These are phyloP conservation scores for Leptura quadrifasciata DNA, from an alignment of 2,888 invertebrate genomes.

Conservation along the genomic window DNA sequence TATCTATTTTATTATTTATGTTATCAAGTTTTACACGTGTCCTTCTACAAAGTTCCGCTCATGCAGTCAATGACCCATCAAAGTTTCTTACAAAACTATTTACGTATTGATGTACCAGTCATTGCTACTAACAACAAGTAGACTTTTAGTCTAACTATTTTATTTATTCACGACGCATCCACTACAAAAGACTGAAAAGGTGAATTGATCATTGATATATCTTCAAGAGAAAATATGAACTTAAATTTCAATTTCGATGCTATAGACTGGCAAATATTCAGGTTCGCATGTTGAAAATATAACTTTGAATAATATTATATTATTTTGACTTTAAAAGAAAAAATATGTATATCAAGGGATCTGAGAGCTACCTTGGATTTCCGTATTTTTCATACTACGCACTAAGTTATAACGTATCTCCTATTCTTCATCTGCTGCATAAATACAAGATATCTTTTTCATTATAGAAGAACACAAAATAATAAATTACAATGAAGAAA, in stretches of 20 bases:
- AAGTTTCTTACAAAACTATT: neutral
- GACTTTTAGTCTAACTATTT: constrained; percentile 1
- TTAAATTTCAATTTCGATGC: constrained; percentile 27
- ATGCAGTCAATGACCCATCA: neutral
- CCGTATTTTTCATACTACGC: neutral
- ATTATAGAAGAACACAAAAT: too few relatives aligned
- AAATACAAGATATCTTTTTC: too few relatives aligned
- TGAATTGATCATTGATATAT: constrained; percentile 14
- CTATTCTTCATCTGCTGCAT: too few relatives aligned
- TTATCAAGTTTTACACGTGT: neutral
- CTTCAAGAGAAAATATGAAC: constrained; percentile 22
- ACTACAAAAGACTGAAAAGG: constrained; percentile 8
- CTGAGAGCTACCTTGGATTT: neutral
- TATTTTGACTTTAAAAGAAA: constrained; percentile 4
- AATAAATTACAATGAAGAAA: too few relatives aligned
- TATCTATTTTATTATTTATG: too few relatives aligned
- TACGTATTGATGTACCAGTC: neutral
- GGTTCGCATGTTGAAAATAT: constrained; percentile 15
- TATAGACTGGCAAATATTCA: constrained; percentile 19
- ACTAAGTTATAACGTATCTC: too few relatives aligned
- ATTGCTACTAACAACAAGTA: too few relatives aligned
- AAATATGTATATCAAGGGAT: constrained; percentile 10
- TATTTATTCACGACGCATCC: constrained; percentile 4
- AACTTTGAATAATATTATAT: neutral
- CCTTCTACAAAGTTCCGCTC: neutral